phyloP scores from a whole-genome alignment of 2,113 vertebrate genomes.

The Sardina pilchardus region DNA sequence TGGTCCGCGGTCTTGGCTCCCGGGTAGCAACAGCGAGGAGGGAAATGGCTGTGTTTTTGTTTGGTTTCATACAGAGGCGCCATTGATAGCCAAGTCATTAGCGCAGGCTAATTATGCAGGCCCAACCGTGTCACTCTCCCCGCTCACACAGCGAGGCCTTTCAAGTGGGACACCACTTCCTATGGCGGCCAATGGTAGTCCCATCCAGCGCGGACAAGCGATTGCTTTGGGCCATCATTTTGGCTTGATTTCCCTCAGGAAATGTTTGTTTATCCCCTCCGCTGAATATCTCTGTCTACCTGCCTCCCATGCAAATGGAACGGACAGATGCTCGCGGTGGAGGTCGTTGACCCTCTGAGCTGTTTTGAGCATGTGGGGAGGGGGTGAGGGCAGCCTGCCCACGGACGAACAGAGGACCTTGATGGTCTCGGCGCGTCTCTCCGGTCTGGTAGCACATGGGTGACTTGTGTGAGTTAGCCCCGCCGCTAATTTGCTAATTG shows the following conservation, averaged over 20 bases:
- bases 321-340: background rate
- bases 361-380: background rate
- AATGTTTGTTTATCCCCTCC: background rate
- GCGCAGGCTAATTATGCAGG: conserved; percentile 44
- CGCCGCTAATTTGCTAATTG: conserved; percentile 55
- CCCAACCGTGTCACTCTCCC: conserved; percentile 46
- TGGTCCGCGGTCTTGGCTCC: background rate
- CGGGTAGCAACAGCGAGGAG: background rate
- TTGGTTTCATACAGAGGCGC: conserved; percentile 21
- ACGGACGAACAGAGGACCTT: background rate
- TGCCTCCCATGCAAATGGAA: background rate
- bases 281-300: background rate
- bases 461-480: background rate
- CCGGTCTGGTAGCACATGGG: conserved; percentile 1
- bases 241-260: conserved; percentile 19
- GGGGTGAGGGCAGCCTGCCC: background rate
- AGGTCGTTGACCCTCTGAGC: background rate
- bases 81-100: conserved; percentile 25
- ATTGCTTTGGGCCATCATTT: conserved; percentile 15
- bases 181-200: conserved; percentile 38
- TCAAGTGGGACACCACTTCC: conserved; percentile 40
- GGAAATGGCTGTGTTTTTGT: conserved; percentile 19
- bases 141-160: conserved; percentile 51
- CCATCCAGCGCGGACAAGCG: background rate
- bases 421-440: conserved; percentile 8